phyloP scores from a whole-genome alignment of 1,140 invertebrate genomes.

The Eciton burchellii region DNA sequence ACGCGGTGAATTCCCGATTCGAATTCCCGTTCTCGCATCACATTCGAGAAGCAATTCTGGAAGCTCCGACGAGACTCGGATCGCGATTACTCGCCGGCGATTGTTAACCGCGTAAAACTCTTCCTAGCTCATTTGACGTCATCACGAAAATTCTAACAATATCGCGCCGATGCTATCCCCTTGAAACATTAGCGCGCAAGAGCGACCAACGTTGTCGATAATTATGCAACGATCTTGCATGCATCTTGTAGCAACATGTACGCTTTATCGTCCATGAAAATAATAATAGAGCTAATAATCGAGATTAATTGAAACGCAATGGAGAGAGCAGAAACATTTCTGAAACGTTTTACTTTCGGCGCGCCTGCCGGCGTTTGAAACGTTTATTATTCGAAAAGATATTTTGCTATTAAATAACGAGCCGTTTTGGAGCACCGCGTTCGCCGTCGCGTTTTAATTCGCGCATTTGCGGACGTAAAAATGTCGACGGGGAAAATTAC shows the following conservation, averaged over 20 bases:
- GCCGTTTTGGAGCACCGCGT: neutral
- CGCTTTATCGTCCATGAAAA: neutral
- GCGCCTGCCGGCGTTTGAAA: neutral
- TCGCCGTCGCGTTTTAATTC: constrained; percentile 45
- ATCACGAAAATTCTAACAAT: constrained; percentile 30
- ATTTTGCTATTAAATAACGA: constrained; percentile 7
- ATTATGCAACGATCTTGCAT: constrained; percentile 8
- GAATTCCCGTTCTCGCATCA: constrained; percentile 24
- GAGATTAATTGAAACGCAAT: neutral
- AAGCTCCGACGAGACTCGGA: constrained; percentile 35
- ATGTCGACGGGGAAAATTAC: constrained; percentile 59
- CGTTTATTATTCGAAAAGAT: constrained; percentile 16
- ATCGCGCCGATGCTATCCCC: constrained; percentile 4
- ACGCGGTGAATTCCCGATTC: constrained; percentile 27
- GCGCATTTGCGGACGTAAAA: constrained; percentile 55
- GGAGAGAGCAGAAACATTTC: no score
- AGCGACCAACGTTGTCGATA: constrained; percentile 14
- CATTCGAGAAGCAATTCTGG: constrained; percentile 54
- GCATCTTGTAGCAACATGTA: no score
- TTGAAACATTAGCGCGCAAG: neutral
- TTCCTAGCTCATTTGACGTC: neutral
- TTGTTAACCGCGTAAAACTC: constrained; percentile 12
- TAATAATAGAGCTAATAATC: neutral
- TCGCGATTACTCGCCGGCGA: constrained; percentile 24
- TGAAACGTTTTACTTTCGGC: neutral